Conservation (phyloP, 1,140 invertebrate species). For the Aphelinus atriplicis region DNA sequence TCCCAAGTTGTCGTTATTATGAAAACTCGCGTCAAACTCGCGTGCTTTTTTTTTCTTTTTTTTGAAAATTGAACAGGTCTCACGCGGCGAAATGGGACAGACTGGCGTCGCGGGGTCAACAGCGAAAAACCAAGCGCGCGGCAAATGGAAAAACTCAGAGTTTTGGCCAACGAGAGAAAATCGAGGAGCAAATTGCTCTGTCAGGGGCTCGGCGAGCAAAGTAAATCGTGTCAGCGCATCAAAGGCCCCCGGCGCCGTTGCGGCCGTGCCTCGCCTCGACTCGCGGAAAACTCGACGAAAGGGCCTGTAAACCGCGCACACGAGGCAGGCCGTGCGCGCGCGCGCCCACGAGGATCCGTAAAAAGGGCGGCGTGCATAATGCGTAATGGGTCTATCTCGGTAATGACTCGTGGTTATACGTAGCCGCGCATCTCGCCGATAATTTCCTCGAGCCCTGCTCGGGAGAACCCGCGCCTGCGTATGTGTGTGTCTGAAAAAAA, state of each 20-base stretch:
- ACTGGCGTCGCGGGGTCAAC: too few species aligned
- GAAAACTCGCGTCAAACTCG: too few species aligned
- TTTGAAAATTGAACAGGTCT: too few species aligned
- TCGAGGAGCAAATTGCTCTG: constrained; percentile 44
- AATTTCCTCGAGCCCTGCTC: neutral
- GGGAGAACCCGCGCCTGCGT: neutral
- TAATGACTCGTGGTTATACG: constrained; percentile 49
- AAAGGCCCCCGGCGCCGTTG: constrained; percentile 47
- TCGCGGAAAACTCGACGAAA: constrained; percentile 17
- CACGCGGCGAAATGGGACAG: too few species aligned
- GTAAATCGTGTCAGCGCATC: constrained; percentile 40
- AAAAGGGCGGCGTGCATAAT: constrained; percentile 51
- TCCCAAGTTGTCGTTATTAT: too few species aligned
- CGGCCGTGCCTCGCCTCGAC: constrained; percentile 19
- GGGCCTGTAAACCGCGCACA: neutral
- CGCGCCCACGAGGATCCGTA: constrained; percentile 30
- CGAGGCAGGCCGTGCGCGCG: constrained; percentile 14
- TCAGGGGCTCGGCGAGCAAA: constrained; percentile 35
- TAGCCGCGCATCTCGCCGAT: constrained; percentile 47
- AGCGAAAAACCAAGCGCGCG: too few species aligned
- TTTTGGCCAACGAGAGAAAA: neutral
- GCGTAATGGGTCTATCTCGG: constrained; percentile 51
- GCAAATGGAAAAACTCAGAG: too few species aligned
- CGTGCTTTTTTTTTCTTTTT: too few species aligned
- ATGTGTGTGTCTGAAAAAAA: too few species aligned